Conservation (phyloP, 2,797 vertebrate species). For the Onychomys arenicola region DNA sequence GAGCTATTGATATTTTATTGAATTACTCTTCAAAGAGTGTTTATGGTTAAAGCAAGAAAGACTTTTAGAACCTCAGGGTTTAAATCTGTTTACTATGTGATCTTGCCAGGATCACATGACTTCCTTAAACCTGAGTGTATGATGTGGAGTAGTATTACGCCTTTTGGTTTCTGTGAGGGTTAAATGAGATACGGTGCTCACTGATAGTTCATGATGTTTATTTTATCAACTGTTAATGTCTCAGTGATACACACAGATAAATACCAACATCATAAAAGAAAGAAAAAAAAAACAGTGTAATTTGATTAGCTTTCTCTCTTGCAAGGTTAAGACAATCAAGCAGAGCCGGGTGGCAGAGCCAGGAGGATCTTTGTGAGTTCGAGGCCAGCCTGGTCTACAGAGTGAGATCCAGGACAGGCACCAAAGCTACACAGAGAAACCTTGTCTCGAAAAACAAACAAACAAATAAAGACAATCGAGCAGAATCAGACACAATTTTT, state of each 20-base stretch:
- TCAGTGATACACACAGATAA: not conserved
- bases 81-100: not conserved
- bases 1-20: not conserved
- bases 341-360: not conserved
- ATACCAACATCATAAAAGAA: not conserved
- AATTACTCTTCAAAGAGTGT: not conserved
- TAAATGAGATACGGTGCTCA: conserved; percentile 1
- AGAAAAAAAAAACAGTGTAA: not conserved
- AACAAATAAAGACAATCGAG: no score
- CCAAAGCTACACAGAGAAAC: no score
- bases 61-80: not conserved
- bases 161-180: not conserved
- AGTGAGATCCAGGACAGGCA: no score
- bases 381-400: no score
- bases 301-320: conserved; percentile 39
- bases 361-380: no score
- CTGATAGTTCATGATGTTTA: not conserved
- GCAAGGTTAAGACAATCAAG: not conserved
- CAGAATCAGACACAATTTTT: not conserved
- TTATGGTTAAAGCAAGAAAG: not conserved
- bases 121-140: not conserved
- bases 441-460: no score
- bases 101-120: not conserved
- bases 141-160: not conserved
- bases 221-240: conserved; percentile 31